These are phyloP conservation scores for Chiroxiphia lanceolata DNA, from an alignment of 2,797 vertebrate genomes.

Conservation along the genomic window DNA sequence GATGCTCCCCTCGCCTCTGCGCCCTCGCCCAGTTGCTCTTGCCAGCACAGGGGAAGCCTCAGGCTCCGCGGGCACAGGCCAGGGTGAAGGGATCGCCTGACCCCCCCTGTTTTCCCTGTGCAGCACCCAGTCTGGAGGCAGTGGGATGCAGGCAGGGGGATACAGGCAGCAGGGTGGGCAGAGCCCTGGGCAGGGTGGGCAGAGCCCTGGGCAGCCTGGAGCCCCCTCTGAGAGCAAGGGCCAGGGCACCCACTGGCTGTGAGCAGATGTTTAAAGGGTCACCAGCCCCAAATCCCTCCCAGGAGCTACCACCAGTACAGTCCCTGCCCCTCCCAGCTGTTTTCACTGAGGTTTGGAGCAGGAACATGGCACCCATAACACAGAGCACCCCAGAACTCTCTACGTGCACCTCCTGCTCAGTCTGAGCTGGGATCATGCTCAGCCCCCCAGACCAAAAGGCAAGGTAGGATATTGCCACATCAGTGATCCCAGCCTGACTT, in stretches of 20 bases:
- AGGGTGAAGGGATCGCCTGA: accelerated
- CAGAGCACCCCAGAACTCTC: background rate
- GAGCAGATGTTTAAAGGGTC: background rate
- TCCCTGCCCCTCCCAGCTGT: background rate
- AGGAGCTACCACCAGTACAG: background rate
- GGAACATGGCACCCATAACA: accelerated
- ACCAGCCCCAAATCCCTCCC: background rate
- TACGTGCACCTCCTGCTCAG: accelerated
- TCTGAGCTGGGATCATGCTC: accelerated
- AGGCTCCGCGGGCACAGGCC: accelerated
- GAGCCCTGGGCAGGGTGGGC: background rate
- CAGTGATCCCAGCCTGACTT: background rate
- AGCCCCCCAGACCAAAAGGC: accelerated
- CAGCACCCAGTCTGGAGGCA: background rate
- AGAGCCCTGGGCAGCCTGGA: background rate
- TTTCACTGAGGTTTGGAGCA: background rate
- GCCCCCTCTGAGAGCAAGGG: background rate
- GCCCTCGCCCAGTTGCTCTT: background rate
- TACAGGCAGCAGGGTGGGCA: background rate
- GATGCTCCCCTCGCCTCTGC: background rate
- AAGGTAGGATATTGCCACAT: background rate
- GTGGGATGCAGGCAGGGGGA: background rate
- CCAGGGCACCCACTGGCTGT: accelerated
- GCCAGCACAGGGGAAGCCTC: background rate
- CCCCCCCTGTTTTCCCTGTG: accelerated